Conservation (phyloP, 1,140 invertebrate genomes). For the Hirudo medicinalis region DNA sequence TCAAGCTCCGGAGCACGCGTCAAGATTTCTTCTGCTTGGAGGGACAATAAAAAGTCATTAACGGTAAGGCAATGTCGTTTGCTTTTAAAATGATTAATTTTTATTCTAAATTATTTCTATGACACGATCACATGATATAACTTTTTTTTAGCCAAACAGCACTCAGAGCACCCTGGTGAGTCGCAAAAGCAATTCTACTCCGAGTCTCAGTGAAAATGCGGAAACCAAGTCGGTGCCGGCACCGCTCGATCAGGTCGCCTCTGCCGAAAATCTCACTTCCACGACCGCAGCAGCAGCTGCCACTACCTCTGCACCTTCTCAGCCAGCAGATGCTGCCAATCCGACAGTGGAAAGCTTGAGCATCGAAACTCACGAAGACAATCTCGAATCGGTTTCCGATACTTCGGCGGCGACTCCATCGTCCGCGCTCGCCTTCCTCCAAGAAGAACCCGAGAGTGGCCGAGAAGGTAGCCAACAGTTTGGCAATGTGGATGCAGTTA, state of each 20-base stretch:
- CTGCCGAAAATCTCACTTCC: constrained; percentile 38
- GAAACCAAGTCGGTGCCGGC: constrained; percentile 36
- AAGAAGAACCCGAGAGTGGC: too few relatives aligned
- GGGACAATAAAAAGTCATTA: constrained; percentile 21
- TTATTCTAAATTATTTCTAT: not conserved
- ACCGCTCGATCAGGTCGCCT: constrained; percentile 39
- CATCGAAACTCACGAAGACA: too few relatives aligned
- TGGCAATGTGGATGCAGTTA: not conserved
- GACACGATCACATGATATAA: too few relatives aligned
- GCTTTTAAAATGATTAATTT: constrained; percentile 7
- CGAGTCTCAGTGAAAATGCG: constrained; percentile 39
- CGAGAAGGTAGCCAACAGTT: not conserved
- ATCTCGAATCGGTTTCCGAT: too few relatives aligned
- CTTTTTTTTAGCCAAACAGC: not conserved
- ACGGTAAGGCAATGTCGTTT: constrained; percentile 22
- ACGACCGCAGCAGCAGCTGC: constrained; percentile 38
- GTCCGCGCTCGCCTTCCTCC: too few relatives aligned
- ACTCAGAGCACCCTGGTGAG: constrained; percentile 47
- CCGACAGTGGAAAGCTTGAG: too few relatives aligned
- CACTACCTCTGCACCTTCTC: not conserved
- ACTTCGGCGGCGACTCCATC: too few relatives aligned
- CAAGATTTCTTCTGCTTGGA: not conserved
- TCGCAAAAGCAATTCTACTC: constrained; percentile 84
- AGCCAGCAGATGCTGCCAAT: not conserved
- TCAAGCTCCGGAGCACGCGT: not conserved